Conservation (phyloP, 2,113 vertebrate genomes). For the Puma concolor region DNA sequence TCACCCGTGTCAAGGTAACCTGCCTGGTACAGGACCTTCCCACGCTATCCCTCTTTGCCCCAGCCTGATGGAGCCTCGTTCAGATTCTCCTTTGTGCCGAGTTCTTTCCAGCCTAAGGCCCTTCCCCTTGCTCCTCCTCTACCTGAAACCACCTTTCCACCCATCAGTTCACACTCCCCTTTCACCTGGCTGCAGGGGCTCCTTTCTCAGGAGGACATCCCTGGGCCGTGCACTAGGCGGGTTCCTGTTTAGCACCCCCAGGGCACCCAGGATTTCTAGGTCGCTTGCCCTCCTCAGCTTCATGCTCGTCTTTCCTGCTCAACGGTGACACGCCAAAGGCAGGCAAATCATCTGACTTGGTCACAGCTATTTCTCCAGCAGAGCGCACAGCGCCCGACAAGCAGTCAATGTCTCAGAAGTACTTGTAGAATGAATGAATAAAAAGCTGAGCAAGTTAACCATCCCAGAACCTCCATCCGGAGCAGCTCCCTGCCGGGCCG, state of each 20-base stretch:
- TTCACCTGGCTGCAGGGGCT: background rate
- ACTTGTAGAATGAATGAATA: background rate
- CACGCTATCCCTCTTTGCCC: rapidly evolving
- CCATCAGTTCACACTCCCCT: rapidly evolving
- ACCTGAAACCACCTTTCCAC: background rate
- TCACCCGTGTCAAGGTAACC: background rate
- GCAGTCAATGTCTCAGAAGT: background rate
- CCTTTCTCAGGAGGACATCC: background rate
- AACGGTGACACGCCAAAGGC: background rate
- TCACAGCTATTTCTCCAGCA: background rate
- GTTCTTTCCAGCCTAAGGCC: background rate
- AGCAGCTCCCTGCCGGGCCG: background rate
- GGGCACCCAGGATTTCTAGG: background rate
- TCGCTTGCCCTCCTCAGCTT: rapidly evolving
- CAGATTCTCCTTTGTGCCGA: rapidly evolving
- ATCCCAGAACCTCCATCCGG: background rate
- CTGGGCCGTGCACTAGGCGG: background rate
- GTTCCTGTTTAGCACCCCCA: background rate
- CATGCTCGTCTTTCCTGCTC: background rate
- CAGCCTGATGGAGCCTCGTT: rapidly evolving
- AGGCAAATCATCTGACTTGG: background rate
- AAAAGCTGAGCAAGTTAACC: background rate
- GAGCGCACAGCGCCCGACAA: background rate
- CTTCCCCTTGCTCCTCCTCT: background rate
- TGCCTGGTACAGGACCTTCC: background rate